These are phyloP conservation scores for Pasiphila rectangulata DNA, from an alignment of 2,888 invertebrate genomes.

Conservation along the genomic window DNA sequence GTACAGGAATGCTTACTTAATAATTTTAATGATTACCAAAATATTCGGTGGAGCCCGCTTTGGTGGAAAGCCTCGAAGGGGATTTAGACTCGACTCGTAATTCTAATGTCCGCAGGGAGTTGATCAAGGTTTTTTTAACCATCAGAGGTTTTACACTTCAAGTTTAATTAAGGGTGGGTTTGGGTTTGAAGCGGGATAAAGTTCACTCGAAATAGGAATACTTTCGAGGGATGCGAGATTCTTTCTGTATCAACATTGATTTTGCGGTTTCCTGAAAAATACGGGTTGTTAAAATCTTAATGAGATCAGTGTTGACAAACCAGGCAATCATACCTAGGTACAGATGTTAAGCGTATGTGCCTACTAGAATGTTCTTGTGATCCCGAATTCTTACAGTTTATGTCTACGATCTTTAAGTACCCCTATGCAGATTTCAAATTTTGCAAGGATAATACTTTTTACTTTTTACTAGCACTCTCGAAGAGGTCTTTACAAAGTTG, in stretches of 20 bases:
- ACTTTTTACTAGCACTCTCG: no score
- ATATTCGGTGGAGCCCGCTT: conserved; percentile 19
- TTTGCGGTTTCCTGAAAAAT: conserved; percentile 4
- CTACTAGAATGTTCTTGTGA: no score
- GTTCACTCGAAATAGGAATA: conserved; percentile 19
- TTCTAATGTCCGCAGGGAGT: conserved; percentile 32
- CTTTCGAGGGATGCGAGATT: conserved; percentile 4
- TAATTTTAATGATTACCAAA: conserved; percentile 26
- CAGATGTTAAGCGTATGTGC: neutral
- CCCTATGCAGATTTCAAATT: no score
- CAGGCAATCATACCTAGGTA: neutral
- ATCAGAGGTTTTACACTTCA: conserved; percentile 23
- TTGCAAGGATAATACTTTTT: no score
- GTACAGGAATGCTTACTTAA: conserved; percentile 23
- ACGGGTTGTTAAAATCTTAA: neutral
- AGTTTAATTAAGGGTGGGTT: conserved; percentile 32
- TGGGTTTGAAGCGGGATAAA: conserved; percentile 31
- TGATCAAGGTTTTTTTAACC: conserved; percentile 29
- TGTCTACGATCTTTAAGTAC: no score
- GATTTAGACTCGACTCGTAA: conserved; percentile 32
- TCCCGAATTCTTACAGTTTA: no score
- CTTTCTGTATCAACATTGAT: conserved; percentile 3
- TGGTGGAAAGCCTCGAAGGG: conserved; percentile 19
- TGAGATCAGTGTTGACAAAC: neutral
- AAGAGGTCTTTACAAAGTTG: no score